These are phyloP conservation scores for Cliona cf. orientalis DNA, from an alignment of 37 sponge, comb jelly and placozoan genomes.

Conservation along the genomic window DNA sequence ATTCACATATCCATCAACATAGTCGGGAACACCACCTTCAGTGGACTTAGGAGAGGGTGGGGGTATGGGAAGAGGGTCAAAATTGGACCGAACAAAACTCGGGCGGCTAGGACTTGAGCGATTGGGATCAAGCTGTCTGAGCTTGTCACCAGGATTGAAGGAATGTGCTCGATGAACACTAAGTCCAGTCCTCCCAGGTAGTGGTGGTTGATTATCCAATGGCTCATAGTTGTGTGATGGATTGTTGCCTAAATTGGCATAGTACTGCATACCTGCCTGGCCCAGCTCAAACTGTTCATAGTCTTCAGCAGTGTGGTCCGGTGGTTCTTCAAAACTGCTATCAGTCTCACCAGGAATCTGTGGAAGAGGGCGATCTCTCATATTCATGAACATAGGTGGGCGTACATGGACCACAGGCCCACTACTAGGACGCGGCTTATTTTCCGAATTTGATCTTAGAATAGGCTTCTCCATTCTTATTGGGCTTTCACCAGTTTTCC, in stretches of 20 bases:
- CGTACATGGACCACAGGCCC: too few relatives aligned
- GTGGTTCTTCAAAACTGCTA: background rate
- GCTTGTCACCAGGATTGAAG: background rate
- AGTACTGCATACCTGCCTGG: background rate
- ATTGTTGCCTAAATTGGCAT: too few relatives aligned
- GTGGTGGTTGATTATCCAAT: background rate
- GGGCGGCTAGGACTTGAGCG: too few relatives aligned
- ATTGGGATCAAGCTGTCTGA: background rate
- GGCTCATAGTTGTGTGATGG: too few relatives aligned
- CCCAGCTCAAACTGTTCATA: background rate
- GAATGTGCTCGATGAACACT: background rate
- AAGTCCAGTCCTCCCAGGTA: background rate
- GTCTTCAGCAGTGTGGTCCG: conserved; percentile 6
- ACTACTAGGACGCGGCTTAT: too few relatives aligned
- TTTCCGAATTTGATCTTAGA: too few relatives aligned
- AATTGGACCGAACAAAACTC: too few relatives aligned
- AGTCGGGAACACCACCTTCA: background rate
- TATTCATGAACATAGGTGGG: background rate
- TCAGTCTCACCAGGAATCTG: background rate
- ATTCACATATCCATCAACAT: conserved; percentile 43
- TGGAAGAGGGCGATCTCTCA: conserved; percentile 1
- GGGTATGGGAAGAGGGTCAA: background rate
- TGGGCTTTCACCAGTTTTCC: too few relatives aligned
- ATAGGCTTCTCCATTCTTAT: too few relatives aligned
- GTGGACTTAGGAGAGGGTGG: background rate